Base-by-base conservation (phyloP, 2,797 vertebrate genomes). In the Sandelia bainsii region DNA sequence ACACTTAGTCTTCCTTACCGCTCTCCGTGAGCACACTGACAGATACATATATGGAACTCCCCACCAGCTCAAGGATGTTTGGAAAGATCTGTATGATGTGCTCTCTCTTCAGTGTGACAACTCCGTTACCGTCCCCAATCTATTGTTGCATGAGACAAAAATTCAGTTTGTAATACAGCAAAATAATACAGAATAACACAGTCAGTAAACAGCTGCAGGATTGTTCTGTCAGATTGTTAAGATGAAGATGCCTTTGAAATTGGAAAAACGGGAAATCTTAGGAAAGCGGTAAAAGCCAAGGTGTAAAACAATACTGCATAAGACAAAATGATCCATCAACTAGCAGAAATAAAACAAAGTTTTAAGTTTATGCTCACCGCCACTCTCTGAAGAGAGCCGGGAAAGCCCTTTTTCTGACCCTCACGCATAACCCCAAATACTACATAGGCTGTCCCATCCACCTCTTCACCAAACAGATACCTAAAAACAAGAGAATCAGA, bases 1-100 rank as follows among this genome's bases (percentile, higher is more conserved):
- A n/a, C n/a, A n/a, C n/a, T n/a, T n/a, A n/a, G 5, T 48, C 4
- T 44, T 40, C 65, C 23, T 89, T 85, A 97, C 96, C 96, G 25
- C 89, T 93, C 1, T 88, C 80, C 0, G 96, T 95, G 84, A 97
- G 83, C 58, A 97, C 95, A 0, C 93, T 96, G 80, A 91, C 96
- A 0, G 95, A 83, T 54, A 94, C 79, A 0, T 91, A 97, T 39
- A 29, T 29, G 27, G 88, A 88, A 1, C 14, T 53, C 46, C 93
- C 94, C 44, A 94, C 85, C 29, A 96, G 92, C 0, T 90, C 19
- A 0, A 17, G 0, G 0, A 84, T 70, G 0, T 92, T 12, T 4
- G 0, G 0, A 5, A 92, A 93, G 1, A 80, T 82, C 0, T 83
- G 16, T 17, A n/a, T 61, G 63, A 97, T 91, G 6, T 78, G 60